These are phyloP conservation scores for Watsonalla binaria DNA, from an alignment of 2,888 invertebrate genomes.

Conservation along the genomic window DNA sequence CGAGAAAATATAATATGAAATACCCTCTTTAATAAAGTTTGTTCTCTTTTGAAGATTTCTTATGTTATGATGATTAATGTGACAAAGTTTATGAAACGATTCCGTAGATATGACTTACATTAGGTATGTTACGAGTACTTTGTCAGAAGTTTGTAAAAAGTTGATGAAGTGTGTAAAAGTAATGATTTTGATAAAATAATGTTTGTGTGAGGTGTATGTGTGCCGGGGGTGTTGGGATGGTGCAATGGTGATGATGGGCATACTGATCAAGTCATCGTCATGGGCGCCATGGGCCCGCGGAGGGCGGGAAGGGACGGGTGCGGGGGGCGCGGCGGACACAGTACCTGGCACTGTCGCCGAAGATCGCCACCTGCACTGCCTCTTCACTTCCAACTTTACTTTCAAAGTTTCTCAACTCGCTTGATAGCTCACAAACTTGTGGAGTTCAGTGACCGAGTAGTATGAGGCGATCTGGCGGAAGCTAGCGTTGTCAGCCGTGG, in stretches of 20 bases:
- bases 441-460: constrained; percentile 33
- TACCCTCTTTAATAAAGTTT: constrained; percentile 8
- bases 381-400: constrained; percentile 38
- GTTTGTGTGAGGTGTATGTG: constrained; percentile 14
- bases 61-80: neutral
- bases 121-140: too few relatives aligned
- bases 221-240: neutral
- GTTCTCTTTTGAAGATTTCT: constrained; percentile 3
- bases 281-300: constrained; percentile 39
- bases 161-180: neutral
- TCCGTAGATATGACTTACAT: too few relatives aligned
- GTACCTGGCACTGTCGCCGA: constrained; percentile 67
- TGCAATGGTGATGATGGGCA: constrained; percentile 26
- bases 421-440: constrained; percentile 53
- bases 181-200: neutral
- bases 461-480: constrained; percentile 60
- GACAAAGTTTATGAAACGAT: neutral
- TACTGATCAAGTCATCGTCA: constrained; percentile 45
- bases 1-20: constrained; percentile 13
- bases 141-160: neutral
- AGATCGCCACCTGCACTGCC: constrained; percentile 52
- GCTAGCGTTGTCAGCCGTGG: constrained; percentile 52
- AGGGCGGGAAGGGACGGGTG: constrained; percentile 30
- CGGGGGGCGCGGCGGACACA: constrained; percentile 38
- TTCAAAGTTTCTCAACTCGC: constrained; percentile 50